Evolutionary conservation across 2,888 invertebrate species (phyloP), one percentile per base, ranked within the genome.

Genomic region (Meta bourneti): DNA sequence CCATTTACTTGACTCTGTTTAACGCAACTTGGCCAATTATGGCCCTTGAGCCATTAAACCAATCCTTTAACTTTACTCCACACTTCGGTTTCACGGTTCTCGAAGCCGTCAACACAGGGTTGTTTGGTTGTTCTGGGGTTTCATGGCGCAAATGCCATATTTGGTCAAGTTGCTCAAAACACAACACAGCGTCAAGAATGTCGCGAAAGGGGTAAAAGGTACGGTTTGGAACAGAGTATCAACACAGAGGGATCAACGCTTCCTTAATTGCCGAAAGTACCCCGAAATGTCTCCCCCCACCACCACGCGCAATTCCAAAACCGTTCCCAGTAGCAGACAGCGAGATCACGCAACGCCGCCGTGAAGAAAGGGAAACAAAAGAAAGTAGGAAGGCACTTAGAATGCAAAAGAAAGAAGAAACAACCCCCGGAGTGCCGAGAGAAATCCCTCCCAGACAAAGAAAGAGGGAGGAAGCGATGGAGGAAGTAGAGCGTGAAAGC

Each of bases 401-500:
- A 34, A 34, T 34, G 34, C 13, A 61, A 61, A 61, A 61, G 61
- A 61, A 61, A 61, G 13, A 61, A 61, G 16, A 61, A 61, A 61
- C 34, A 34, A 4, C 34, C 34, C 34, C 34, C 34, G 34, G 34
- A 34, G 34, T 34, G n/a, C n/a, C n/a, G 34, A 34, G 34, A 34
- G 34, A 34, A 34, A 34, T 34, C 34, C 34, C 34, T 34, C 34
- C 34, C 34, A 34, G 34, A 34, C 34, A 34, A 34, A 34, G 34
- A 34, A 34, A 34, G 34, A 34, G 81, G 70, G 19, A 72, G 82
- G 71, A 82, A 82, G 72, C 49, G 71, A 49, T 5, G 72, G 20
- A 48, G 70, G 77, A 78, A 86, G 49, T 86, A 86, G 86, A 86
- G 86, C 86, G 51, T 78, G 86, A 34, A 7, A 61, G 61, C 61